Base-by-base conservation (phyloP, 2,888 invertebrate species). In the Herminia tarsipennalis region DNA sequence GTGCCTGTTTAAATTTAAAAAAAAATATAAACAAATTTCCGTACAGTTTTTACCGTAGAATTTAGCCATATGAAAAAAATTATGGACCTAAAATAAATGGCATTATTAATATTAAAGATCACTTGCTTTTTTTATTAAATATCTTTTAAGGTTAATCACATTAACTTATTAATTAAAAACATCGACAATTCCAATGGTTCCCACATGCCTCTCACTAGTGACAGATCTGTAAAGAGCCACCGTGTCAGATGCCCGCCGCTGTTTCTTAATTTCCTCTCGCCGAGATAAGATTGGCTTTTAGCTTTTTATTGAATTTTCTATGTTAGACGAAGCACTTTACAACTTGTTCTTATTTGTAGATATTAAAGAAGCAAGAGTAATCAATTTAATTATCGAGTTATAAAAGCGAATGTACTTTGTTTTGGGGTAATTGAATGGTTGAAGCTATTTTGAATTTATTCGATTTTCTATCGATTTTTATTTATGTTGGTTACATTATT, bases 241-340 rank as follows among this genome's bases (percentile, higher is more conserved):
- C 84, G 86, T 87, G 91, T 91, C 91, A 89, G 91, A 87, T 90
- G 91, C 86, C 83, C 89, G 86, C 78, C 84, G 86, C 88, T 91
- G 88, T 88, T 91, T 91, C 91, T 91, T 91, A 91, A 91, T 91
- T 91, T 91, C 91, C 91, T 90, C 85, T 85, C 73, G 73, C 75
- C 56, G 73, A 88, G 91, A 91, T 91, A 91, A 91, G 90, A 90
- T 89, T 90, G 89, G 91, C 91, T 90, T 91, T 91, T 88, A 89
- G 91, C 86, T 90, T 91, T 91, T 91, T 91, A 91, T 91, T 90
- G 89, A 91, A 88, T 91, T 91, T 89, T 88, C 89, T 87, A 72
- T 85, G 82, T 83, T 82, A 84, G 79, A 80, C 79, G 78, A 63
- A 76, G 73, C 82, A 81, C 79, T 86, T 88, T 85, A 86, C 81